Percentiles rank a stretch among this genome's conserved stretches.
Conservation (phyloP, 2,797 vertebrate species). For the Gouania willdenowi region DNA sequence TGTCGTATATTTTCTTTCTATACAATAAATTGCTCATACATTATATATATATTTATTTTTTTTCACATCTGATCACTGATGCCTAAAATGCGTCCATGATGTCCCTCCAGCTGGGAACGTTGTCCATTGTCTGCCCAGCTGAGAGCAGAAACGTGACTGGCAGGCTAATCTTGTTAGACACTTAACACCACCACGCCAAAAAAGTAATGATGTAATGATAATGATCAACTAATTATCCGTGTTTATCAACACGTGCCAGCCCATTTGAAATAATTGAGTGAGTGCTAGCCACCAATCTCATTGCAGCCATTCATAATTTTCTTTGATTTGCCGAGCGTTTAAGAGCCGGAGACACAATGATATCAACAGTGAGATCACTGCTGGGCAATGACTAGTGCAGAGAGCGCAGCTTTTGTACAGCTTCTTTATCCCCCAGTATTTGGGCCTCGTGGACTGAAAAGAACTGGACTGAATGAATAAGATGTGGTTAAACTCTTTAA, state of each 20-base stretch:
- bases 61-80: too few species aligned
- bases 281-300: slow-evolving; percentile 34
- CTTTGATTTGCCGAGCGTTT: slow-evolving; percentile 29
- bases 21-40: too few species aligned
- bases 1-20: too few species aligned
- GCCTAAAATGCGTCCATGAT: too few species aligned
- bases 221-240: slow-evolving; percentile 66
- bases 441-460: slow-evolving; percentile 2
- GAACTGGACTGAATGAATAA: slow-evolving; percentile 48
- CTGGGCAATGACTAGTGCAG: background rate
- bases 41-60: too few species aligned
- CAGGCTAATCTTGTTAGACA: slow-evolving; percentile 66
- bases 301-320: slow-evolving; percentile 35
- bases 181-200: slow-evolving; percentile 53
- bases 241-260: slow-evolving; percentile 61
- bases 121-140: slow-evolving; percentile 56
- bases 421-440: slow-evolving; percentile 10
- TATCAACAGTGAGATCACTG: slow-evolving; percentile 4
- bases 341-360: slow-evolving; percentile 15
- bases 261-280: slow-evolving; percentile 52
- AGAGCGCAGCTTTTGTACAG: slow-evolving; percentile 3
- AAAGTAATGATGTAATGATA: slow-evolving; percentile 67
- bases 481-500: slow-evolving; percentile 63
- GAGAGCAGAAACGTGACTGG: slow-evolving; percentile 65
- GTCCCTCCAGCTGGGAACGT: slow-evolving; percentile 44